phyloP scores from a whole-genome alignment of 2,113 vertebrate species.

The Pycnonotus jocosus region DNA sequence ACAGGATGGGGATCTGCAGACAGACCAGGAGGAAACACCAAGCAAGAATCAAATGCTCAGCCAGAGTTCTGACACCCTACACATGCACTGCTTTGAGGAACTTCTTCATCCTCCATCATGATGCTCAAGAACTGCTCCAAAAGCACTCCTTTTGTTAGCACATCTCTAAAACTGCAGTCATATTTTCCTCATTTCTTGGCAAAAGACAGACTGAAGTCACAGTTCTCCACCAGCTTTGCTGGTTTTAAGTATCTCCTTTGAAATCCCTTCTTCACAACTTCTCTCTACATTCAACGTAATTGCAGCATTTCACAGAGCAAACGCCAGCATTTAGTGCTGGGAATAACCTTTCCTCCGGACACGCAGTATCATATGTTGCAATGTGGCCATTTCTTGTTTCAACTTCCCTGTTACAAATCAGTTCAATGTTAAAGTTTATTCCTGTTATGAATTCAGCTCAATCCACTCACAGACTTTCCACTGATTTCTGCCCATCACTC shows the following conservation, averaged over 20 bases:
- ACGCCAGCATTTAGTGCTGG: not conserved
- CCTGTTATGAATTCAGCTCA: not conserved
- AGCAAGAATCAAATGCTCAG: not conserved
- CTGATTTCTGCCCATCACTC: not conserved
- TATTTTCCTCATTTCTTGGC: not conserved
- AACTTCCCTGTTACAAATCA: not conserved
- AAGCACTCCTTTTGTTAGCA: not conserved
- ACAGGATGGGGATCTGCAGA: not conserved
- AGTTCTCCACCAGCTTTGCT: not conserved
- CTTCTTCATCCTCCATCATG: not conserved
- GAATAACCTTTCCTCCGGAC: not conserved
- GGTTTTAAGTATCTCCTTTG: not conserved
- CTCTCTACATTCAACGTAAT: rapidly evolving
- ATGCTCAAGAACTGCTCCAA: not conserved
- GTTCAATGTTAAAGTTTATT: not conserved
- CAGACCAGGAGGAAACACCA: not conserved
- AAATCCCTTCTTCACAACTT: not conserved
- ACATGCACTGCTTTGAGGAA: not conserved
- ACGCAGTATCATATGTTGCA: not conserved
- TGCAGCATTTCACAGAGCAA: not conserved
- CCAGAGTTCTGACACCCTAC: not conserved
- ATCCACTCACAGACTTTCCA: not conserved
- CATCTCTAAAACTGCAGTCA: not conserved
- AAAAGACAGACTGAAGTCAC: not conserved
- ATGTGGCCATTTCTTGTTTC: not conserved